Percentiles rank a stretch among this genome's conserved stretches.
Conservation (phyloP, 1,140 invertebrate genomes). For the Papilio glaucus region DNA sequence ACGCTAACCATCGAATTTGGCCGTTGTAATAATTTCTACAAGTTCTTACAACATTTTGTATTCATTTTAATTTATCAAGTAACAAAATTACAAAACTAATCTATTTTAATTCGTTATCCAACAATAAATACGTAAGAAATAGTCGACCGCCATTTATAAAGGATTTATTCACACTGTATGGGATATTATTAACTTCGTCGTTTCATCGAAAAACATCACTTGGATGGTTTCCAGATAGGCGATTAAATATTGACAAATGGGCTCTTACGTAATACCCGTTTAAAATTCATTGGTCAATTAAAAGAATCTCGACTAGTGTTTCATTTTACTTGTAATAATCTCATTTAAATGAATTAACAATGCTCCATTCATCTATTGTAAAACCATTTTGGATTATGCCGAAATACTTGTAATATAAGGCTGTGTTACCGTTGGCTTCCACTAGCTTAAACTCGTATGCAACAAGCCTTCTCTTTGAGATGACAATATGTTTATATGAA, state of each 20-base stretch:
- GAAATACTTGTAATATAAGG: too few relatives aligned
- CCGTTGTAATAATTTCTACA: too few relatives aligned
- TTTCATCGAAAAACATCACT: constrained; percentile 53
- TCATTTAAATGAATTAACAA: background rate
- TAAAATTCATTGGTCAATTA: constrained; percentile 45
- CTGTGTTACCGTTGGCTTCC: too few relatives aligned
- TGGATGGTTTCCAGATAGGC: constrained; percentile 58
- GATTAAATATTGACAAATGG: constrained; percentile 53
- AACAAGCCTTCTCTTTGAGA: too few relatives aligned
- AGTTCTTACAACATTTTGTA: background rate
- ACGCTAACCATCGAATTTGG: too few relatives aligned
- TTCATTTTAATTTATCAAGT: background rate
- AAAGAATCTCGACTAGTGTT: background rate
- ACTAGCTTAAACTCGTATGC: too few relatives aligned
- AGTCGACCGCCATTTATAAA: constrained; percentile 6
- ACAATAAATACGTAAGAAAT: constrained; percentile 13
- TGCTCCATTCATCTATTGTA: background rate
- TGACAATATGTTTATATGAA: too few relatives aligned
- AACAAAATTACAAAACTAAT: background rate
- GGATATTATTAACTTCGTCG: constrained; percentile 37
- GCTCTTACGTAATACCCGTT: constrained; percentile 45
- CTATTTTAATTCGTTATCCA: background rate
- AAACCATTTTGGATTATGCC: background rate
- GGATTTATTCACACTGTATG: constrained; percentile 2
- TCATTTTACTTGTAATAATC: background rate